phyloP scores from a whole-genome alignment of 1,140 invertebrate species.

The Macrobrachium nipponense region DNA sequence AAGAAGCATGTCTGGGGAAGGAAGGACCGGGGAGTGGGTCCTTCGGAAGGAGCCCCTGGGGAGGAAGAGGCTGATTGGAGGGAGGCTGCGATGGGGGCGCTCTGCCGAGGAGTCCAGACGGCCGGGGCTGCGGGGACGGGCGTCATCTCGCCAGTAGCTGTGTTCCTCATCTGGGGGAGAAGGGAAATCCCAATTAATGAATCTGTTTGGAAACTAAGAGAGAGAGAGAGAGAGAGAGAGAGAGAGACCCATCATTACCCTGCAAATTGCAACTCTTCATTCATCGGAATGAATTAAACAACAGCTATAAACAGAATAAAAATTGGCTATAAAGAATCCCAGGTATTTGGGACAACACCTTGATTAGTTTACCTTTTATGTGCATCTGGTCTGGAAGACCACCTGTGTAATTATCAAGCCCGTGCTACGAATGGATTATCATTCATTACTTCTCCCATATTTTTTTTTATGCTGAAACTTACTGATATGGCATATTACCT shows the following conservation, averaged over 20 bases:
- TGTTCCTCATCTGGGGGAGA: constrained; percentile 34
- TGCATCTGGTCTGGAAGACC: too few species aligned
- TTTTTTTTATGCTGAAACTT: too few species aligned
- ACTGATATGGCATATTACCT: too few species aligned
- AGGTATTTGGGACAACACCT: too few species aligned
- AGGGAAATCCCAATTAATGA: background rate
- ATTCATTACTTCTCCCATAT: too few species aligned
- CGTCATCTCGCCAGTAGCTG: constrained; percentile 45
- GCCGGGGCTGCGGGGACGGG: constrained; percentile 28
- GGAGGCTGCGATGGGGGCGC: constrained; percentile 29
- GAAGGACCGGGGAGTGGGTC: constrained; percentile 59
- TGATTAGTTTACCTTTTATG: too few species aligned
- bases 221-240: constrained; percentile 27
- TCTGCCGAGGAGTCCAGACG: constrained; percentile 28
- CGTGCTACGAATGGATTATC: too few species aligned
- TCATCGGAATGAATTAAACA: too few species aligned
- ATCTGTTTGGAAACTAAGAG: background rate
- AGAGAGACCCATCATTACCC: background rate
- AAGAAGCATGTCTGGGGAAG: constrained; percentile 50
- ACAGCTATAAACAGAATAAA: too few species aligned
- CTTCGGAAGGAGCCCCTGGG: constrained; percentile 65
- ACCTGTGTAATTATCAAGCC: too few species aligned
- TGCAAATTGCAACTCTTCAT: background rate
- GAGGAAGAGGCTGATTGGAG: constrained; percentile 67
- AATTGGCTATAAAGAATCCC: too few species aligned